Evolutionary conservation across 30 jellyfish, hydroid and myxozoan species (phyloP).

Genomic region (Aurelia sp.): DNA sequence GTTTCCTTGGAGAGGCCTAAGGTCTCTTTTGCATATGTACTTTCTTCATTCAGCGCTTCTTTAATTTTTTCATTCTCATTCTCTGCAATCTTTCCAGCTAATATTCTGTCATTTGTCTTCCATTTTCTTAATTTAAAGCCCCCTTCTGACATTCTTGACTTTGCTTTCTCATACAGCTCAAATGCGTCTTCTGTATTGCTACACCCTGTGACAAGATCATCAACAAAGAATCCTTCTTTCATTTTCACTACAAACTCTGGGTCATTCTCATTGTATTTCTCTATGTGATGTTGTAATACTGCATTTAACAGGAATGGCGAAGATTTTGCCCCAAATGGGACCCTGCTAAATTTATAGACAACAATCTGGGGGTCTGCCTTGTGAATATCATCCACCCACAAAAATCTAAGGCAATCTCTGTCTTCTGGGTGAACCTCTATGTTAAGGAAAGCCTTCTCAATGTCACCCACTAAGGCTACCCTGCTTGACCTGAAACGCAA

Average conservation of each 20-base stretch:
- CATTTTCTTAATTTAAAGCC: slow-evolving; percentile 32
- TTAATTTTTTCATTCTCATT: slow-evolving; percentile 20
- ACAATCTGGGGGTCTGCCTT: too few species aligned
- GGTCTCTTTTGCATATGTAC: slow-evolving; percentile 53
- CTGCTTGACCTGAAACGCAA: too few species aligned
- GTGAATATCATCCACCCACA: too few species aligned
- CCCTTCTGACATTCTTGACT: slow-evolving; percentile 31
- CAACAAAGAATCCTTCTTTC: slow-evolving; percentile 1
- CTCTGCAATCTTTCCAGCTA: slow-evolving; percentile 33
- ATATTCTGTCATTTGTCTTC: slow-evolving; percentile 38
- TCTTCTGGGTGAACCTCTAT: too few species aligned
- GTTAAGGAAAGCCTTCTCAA: too few species aligned
- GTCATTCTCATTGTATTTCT: neutral
- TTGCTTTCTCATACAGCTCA: slow-evolving; percentile 48
- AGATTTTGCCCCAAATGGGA: too few species aligned
- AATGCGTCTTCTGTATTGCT: slow-evolving; percentile 21
- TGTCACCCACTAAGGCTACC: too few species aligned
- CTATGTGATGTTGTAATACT: slow-evolving; percentile 1
- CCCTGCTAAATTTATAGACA: too few species aligned
- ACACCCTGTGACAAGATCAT: slow-evolving; percentile 43
- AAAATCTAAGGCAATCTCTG: too few species aligned
- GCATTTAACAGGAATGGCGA: slow-evolving; percentile 45
- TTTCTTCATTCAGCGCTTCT: neutral
- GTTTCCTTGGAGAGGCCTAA: slow-evolving; percentile 45
- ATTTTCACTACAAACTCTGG: neutral